Evolutionary conservation across 1,140 invertebrate genomes (phyloP).

Genomic region (Procambarus clarkii): DNA sequence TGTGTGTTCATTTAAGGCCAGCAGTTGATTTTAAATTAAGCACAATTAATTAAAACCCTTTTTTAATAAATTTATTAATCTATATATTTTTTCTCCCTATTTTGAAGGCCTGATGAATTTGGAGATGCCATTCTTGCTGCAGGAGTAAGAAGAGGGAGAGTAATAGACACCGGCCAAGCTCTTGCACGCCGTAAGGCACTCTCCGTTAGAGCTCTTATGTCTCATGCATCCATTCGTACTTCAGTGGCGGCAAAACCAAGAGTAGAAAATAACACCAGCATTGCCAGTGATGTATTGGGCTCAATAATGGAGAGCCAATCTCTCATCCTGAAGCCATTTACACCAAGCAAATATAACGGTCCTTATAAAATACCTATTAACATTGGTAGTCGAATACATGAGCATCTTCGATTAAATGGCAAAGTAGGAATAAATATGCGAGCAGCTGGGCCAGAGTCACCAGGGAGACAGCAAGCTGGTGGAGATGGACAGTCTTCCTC

Average conservation of each 20-base stretch:
- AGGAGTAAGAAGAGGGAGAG: slow-evolving; percentile 48
- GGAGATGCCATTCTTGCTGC: slow-evolving; percentile 57
- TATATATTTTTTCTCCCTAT: not conserved
- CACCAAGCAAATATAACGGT: not conserved
- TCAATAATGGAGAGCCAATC: slow-evolving; percentile 67
- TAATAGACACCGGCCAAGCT: slow-evolving; percentile 42
- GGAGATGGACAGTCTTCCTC: slow-evolving; percentile 33
- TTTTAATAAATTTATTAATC: not conserved
- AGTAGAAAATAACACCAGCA: slow-evolving; percentile 2
- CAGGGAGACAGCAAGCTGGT: slow-evolving; percentile 46
- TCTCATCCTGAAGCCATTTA: slow-evolving; percentile 15
- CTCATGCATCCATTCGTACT: slow-evolving; percentile 29
- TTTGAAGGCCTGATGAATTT: slow-evolving; percentile 53
- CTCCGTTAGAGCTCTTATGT: slow-evolving; percentile 46
- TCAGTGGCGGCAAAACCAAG: not conserved
- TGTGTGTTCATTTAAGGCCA: too few relatives aligned
- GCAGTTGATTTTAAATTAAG: too few relatives aligned
- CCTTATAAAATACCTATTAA: slow-evolving; percentile 1
- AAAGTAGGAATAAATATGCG: not conserved
- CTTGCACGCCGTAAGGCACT: slow-evolving; percentile 51
- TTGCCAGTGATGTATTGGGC: slow-evolving; percentile 42
- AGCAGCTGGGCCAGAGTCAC: slow-evolving; percentile 49
- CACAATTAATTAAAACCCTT: not conserved
- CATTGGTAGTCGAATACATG: not conserved
- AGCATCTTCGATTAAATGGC: slow-evolving; percentile 16